Evolutionary conservation across 2,113 vertebrate genomes (phyloP).

Genomic region (Leptocoma aspasia): DNA sequence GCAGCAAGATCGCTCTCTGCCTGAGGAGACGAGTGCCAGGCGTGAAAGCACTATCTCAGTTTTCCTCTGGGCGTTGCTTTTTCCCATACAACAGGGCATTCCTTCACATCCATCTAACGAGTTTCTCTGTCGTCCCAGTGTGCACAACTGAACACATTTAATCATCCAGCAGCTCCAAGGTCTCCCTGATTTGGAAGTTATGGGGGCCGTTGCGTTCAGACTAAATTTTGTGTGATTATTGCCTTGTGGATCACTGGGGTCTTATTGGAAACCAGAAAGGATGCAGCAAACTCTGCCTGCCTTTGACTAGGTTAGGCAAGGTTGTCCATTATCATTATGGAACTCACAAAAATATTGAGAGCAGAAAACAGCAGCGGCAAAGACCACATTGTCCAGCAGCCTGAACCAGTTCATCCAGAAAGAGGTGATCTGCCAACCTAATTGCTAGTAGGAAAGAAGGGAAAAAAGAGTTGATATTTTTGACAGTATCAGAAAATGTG

Average conservation of each 20-base stretch:
- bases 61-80: background rate
- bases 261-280: background rate
- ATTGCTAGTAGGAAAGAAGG: background rate
- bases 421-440: background rate
- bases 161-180: background rate
- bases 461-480: fast-evolving
- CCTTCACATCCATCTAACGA: background rate
- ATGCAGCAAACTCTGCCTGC: background rate
- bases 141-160: background rate
- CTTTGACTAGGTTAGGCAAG: background rate
- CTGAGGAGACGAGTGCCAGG: background rate
- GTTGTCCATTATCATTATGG: background rate
- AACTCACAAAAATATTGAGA: background rate
- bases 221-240: background rate
- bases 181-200: background rate
- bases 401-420: background rate
- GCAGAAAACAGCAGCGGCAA: background rate
- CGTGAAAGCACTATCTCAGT: background rate
- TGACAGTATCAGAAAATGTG: background rate
- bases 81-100: background rate
- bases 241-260: background rate
- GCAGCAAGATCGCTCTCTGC: background rate
- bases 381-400: background rate
- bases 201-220: background rate
- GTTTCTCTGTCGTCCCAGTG: background rate